A percentile compares a stretch with the other conserved stretches of the same genome.
These are phyloP conservation scores for Pseudopodoces humilis DNA, from an alignment of 2,113 vertebrate species.

Conservation along the genomic window DNA sequence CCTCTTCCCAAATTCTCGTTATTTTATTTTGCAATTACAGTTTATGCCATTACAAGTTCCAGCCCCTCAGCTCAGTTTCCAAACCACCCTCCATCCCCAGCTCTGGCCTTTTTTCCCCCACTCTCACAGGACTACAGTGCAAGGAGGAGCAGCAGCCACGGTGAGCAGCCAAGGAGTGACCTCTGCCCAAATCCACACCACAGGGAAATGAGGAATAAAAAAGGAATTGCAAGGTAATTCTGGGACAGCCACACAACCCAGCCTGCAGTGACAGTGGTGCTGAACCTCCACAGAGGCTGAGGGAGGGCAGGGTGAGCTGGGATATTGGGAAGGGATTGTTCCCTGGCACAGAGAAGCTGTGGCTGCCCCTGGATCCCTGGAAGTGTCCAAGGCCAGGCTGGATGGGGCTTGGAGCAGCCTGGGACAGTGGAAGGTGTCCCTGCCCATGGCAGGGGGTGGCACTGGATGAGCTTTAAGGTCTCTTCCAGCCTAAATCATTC, in stretches of 20 bases:
- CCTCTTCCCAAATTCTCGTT: not conserved
- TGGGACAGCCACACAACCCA: not conserved
- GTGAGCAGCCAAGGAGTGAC: not conserved
- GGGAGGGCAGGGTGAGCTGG: rapidly evolving
- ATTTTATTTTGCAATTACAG: not conserved
- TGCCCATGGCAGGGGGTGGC: not conserved
- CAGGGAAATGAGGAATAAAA: not conserved
- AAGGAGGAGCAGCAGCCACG: not conserved
- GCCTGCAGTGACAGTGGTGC: rapidly evolving
- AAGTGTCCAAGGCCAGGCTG: not conserved
- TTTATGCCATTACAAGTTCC: not conserved
- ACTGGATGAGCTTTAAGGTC: rapidly evolving
- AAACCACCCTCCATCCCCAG: not conserved
- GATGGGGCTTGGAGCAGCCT: rapidly evolving
- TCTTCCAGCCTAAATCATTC: not conserved
- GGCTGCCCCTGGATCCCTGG: not conserved
- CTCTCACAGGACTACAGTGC: not conserved
- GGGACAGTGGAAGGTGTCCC: not conserved
- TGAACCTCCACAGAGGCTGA: not conserved
- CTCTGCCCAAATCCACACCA: not conserved
- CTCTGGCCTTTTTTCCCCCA: not conserved
- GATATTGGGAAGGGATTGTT: not conserved
- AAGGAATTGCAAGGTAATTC: not conserved
- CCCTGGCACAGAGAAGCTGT: not conserved
- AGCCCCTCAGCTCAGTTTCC: not conserved